These are phyloP conservation scores for Burhinus bistriatus DNA, from an alignment of 2,113 vertebrate species.

Conservation along the genomic window DNA sequence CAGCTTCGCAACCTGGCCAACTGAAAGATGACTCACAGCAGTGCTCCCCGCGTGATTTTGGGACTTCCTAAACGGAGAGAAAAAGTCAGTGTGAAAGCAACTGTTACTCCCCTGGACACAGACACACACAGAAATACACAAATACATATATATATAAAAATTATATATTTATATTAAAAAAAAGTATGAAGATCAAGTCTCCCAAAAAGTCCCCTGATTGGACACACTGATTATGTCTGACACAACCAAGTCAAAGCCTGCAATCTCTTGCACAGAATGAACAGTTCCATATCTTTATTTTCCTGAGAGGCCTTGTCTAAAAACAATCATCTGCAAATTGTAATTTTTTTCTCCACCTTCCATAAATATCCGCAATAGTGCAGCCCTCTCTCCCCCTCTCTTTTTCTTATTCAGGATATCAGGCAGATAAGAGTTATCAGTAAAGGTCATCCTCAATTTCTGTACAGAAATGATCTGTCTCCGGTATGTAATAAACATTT, in stretches of 20 bases:
- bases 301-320: neutral
- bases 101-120: neutral
- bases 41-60: neutral
- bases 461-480: conserved; percentile 99
- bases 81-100: neutral
- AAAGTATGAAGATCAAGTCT: neutral
- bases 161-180: neutral
- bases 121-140: neutral
- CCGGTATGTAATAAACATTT: conserved; percentile 98
- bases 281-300: neutral
- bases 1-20: neutral
- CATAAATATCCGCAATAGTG: conserved; percentile 68
- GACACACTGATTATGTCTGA: neutral
- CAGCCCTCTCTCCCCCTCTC: conserved; percentile 47
- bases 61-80: neutral
- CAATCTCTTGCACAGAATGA: neutral
- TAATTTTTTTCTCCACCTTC: conserved; percentile 66
- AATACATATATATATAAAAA: neutral
- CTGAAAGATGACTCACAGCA: accelerated
- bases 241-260: neutral
- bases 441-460: conserved; percentile 99
- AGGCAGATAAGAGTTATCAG: conserved; percentile 92
- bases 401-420: conserved; percentile 81
- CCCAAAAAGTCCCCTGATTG: neutral
- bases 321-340: conserved; percentile 65